Evolutionary conservation across 2,888 invertebrate species (phyloP).

Genomic region (Agrypnus murinus): DNA sequence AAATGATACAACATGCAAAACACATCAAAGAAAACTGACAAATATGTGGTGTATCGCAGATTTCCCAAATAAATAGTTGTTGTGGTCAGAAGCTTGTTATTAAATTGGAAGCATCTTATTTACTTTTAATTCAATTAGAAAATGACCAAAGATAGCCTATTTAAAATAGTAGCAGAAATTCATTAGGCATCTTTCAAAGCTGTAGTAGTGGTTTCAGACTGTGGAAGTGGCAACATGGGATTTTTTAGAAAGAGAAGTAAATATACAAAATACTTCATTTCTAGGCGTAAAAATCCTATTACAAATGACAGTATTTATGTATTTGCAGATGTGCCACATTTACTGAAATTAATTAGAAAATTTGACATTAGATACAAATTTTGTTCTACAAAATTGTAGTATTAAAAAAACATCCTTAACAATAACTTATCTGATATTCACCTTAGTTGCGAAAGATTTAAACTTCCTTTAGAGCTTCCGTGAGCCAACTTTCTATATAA

Average conservation of each 20-base stretch:
- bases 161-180: neutral
- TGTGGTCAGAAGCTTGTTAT: neutral
- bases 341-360: conserved; percentile 54
- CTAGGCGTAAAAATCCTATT: conserved; percentile 46
- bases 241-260: conserved; percentile 46
- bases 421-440: conserved; percentile 48
- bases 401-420: conserved; percentile 12
- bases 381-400: conserved; percentile 40
- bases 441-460: conserved; percentile 44
- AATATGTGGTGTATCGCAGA: too few species aligned
- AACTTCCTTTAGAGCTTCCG: too few species aligned
- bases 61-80: too few species aligned
- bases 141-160: conserved; percentile 35
- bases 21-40: too few species aligned
- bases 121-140: conserved; percentile 1
- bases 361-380: conserved; percentile 55
- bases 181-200: conserved; percentile 41
- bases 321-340: conserved; percentile 53
- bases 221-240: conserved; percentile 54
- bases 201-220: conserved; percentile 57
- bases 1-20: too few species aligned
- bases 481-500: too few species aligned
- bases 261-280: conserved; percentile 43
- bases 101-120: conserved; percentile 5
- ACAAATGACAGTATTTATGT: conserved; percentile 42